These are phyloP conservation scores for Ptychodera flava DNA, from an alignment of 35 echinoderm and acorn worm genomes.

Conservation along the genomic window DNA sequence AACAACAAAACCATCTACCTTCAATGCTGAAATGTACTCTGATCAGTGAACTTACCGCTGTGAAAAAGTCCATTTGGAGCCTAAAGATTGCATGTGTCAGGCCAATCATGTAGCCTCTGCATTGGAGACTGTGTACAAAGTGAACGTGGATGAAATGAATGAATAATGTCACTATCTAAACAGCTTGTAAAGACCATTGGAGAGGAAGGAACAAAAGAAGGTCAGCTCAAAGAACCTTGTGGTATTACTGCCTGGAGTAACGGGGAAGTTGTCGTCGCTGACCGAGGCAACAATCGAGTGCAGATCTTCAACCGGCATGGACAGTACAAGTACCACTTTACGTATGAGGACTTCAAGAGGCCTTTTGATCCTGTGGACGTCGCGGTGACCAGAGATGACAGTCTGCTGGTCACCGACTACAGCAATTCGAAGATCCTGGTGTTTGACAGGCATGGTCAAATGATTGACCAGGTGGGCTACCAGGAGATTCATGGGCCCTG, in stretches of 20 bases:
- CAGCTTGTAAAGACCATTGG: neutral
- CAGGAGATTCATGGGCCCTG: neutral
- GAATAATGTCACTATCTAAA: neutral
- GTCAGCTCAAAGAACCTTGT: neutral
- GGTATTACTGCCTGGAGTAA: neutral
- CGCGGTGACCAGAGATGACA: neutral
- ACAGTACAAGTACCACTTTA: neutral
- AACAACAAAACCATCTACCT: too few species aligned
- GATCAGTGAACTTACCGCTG: too few species aligned
- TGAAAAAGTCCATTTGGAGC: too few species aligned
- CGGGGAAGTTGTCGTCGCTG: neutral
- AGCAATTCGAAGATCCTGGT: neutral
- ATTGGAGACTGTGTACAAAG: too few species aligned
- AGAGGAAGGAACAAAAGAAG: neutral
- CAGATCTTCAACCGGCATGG: neutral
- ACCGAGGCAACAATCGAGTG: neutral
- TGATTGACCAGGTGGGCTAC: neutral
- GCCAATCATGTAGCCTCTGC: too few species aligned
- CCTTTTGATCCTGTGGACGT: neutral
- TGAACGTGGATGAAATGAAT: too few species aligned
- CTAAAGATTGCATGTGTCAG: too few species aligned
- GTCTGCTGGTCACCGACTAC: neutral
- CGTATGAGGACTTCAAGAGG: neutral
- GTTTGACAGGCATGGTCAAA: neutral
- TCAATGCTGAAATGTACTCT: too few species aligned